These are phyloP conservation scores for Poecile atricapillus DNA, from an alignment of 2,113 vertebrate genomes.

Conservation along the genomic window DNA sequence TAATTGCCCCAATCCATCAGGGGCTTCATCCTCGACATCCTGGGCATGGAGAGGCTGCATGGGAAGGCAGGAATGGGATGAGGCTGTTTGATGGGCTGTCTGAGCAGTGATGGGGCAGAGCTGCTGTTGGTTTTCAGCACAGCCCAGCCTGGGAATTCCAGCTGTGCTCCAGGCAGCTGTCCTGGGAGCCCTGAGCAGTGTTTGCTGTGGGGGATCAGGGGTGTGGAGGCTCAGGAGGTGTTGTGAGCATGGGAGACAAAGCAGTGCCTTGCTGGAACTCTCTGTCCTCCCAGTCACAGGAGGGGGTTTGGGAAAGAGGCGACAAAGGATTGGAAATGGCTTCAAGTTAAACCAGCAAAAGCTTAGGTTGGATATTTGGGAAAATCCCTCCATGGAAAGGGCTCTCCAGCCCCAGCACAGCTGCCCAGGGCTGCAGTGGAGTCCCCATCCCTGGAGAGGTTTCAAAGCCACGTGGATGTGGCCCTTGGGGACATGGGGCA, in stretches of 20 bases:
- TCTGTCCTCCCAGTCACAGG: background rate
- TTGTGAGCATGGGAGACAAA: background rate
- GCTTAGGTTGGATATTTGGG: background rate
- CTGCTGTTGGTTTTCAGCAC: accelerated
- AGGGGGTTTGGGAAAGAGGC: background rate
- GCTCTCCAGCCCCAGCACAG: background rate
- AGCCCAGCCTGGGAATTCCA: background rate
- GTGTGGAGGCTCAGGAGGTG: background rate
- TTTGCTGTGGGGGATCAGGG: background rate
- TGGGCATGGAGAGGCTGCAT: background rate
- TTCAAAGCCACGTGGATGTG: background rate
- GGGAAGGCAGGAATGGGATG: background rate
- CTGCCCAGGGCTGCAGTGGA: too few relatives aligned
- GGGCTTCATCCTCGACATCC: background rate
- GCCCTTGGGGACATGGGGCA: background rate
- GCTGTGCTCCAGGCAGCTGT: background rate
- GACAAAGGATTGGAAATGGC: too few relatives aligned
- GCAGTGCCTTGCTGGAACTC: background rate
- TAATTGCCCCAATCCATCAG: slow-evolving; percentile 63
- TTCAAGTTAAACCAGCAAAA: background rate
- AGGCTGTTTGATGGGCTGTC: background rate
- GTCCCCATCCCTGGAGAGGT: background rate
- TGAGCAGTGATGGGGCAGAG: background rate
- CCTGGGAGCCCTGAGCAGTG: background rate
- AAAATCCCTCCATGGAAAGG: too few relatives aligned